Evolutionary conservation across 2,113 vertebrate species (phyloP).

Genomic region (Lepidothrix coronata): DNA sequence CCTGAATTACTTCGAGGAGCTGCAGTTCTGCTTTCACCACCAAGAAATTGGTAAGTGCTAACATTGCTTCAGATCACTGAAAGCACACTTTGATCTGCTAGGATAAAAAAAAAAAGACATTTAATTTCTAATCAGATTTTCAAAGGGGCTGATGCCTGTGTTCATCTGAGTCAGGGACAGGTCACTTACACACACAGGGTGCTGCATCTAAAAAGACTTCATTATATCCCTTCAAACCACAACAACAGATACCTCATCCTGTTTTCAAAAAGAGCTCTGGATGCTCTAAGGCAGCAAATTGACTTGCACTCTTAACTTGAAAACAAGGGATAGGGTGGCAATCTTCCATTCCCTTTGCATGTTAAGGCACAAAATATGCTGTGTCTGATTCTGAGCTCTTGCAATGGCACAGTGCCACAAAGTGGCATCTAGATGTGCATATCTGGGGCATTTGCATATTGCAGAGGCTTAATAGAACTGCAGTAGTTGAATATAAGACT

Average conservation of each 20-base stretch:
- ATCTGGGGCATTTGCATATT: slow-evolving; percentile 10
- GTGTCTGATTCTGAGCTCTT: not conserved
- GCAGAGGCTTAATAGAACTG: slow-evolving; percentile 8
- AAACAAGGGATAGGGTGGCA: not conserved
- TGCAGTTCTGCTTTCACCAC: not conserved
- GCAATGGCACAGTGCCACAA: not conserved
- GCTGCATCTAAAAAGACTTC: not conserved
- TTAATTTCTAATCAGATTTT: not conserved
- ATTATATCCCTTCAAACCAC: not conserved
- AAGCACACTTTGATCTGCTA: not conserved
- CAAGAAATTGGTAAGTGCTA: not conserved
- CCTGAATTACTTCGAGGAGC: not conserved
- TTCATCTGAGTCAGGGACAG: not conserved
- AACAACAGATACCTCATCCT: not conserved
- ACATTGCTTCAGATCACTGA: not conserved
- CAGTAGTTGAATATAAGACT: not conserved
- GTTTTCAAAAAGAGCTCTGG: not conserved
- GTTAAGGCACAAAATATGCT: not conserved
- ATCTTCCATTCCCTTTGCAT: not conserved
- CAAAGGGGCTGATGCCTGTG: not conserved
- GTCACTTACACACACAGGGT: not conserved
- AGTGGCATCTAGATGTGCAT: not conserved
- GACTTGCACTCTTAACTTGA: not conserved
- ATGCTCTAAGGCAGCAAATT: not conserved
- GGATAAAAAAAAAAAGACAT: not conserved